Conservation (phyloP, 2,113 vertebrate species). For the Pseudopipra pipra region DNA sequence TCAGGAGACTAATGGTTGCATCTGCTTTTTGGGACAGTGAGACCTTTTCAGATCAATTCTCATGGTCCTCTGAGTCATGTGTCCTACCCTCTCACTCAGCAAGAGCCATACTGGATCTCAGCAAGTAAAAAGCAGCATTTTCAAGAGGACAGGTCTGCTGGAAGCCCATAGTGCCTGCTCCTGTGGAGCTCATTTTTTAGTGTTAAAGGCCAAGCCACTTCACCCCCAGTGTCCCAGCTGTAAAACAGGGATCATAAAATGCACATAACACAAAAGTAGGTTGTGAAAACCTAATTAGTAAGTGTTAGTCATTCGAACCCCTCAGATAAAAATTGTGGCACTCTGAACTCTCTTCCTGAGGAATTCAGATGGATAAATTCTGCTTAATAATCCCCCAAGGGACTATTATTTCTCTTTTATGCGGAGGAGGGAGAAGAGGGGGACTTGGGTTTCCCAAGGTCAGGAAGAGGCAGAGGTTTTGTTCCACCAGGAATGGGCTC, state of each 20-base stretch:
- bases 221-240: not conserved
- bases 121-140: not conserved
- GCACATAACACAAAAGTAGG: not conserved
- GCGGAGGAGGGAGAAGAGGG: not conserved
- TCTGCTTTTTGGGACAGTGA: not conserved
- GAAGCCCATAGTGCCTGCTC: not conserved
- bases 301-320: not conserved
- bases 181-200: not conserved
- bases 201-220: not conserved
- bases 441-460: not conserved
- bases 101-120: accelerated
- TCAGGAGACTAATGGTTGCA: not conserved
- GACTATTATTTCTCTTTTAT: not conserved
- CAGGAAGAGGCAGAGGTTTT: not conserved
- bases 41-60: not conserved
- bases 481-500: not conserved
- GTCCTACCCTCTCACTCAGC: not conserved
- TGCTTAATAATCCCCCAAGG: not conserved
- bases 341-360: not conserved
- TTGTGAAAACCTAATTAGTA: not conserved
- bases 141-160: not conserved
- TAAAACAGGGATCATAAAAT: not conserved
- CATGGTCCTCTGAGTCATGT: accelerated
- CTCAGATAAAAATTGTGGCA: not conserved
- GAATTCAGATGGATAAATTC: not conserved